A percentile compares a stretch with the other conserved stretches of the same genome.
phyloP scores from a whole-genome alignment of 2,113 vertebrate genomes.

The Oryctolagus cuniculus region mOryCun1.1 NC_091449.1:9447501-9448000 shows the following conservation, averaged over 20 bases:
- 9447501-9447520: background rate
- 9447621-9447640: background rate
- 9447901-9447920: too few relatives aligned
- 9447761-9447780: background rate
- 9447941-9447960: too few relatives aligned
- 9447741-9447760: background rate
- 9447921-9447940: too few relatives aligned
- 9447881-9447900: fast-evolving
- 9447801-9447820: background rate
- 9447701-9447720: background rate
- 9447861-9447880: fast-evolving
- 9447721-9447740: background rate
- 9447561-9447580: background rate
- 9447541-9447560: background rate
- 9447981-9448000: too few relatives aligned
- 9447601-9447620: background rate
- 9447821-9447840: background rate
- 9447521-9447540: background rate
- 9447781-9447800: background rate
- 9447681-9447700: background rate
- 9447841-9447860: too few relatives aligned
- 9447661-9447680: background rate
- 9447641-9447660: background rate
- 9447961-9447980: too few relatives aligned
- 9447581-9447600: background rate